These are phyloP conservation scores for Haliaeetus leucogaster DNA, from an alignment of 2,113 vertebrate genomes.

Conservation along the genomic window DNA sequence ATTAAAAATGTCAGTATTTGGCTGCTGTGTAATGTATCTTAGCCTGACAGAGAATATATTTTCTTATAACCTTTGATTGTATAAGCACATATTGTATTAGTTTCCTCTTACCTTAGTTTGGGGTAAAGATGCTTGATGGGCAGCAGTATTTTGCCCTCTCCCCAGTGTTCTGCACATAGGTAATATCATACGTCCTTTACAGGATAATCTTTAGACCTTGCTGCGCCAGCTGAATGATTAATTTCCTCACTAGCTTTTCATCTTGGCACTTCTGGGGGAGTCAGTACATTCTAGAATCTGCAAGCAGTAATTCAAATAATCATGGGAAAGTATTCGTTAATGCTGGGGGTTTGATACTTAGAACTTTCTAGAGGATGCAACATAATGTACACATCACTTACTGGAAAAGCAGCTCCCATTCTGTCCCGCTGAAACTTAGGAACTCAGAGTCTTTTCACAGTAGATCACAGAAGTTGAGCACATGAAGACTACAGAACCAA, in stretches of 20 bases:
- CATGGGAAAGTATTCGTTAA: neutral
- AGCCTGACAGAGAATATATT: neutral
- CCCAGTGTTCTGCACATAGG: neutral
- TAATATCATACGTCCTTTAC: neutral
- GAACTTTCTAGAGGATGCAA: neutral
- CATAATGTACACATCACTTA: accelerated
- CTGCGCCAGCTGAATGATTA: neutral
- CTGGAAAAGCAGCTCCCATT: neutral
- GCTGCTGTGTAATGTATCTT: neutral
- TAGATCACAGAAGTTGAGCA: neutral
- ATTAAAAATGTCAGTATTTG: neutral
- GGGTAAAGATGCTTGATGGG: neutral
- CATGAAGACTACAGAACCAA: neutral
- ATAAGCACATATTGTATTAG: neutral
- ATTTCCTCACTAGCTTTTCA: neutral
- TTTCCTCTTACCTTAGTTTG: neutral
- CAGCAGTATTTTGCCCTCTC: neutral
- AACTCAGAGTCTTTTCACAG: neutral
- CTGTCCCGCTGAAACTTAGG: neutral
- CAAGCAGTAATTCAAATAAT: neutral
- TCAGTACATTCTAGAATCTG: neutral
- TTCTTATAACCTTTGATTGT: neutral
- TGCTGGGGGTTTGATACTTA: neutral
- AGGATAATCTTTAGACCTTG: neutral
- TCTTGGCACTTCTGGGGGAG: neutral